phyloP scores from a whole-genome alignment of 2,888 invertebrate species.

The Resseliella maxima region DNA sequence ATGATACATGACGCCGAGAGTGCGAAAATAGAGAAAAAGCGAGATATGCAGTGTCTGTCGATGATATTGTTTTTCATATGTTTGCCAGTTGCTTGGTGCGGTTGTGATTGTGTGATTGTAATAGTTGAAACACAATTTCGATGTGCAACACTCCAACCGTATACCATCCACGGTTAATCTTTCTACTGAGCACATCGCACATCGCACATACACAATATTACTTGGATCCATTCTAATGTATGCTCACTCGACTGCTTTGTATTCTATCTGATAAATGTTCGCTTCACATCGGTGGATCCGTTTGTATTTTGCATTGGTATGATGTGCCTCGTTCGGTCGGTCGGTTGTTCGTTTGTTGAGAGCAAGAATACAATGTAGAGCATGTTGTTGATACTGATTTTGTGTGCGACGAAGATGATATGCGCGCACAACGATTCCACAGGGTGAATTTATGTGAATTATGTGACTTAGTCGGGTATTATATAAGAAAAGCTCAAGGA shows the following conservation, averaged over 20 bases:
- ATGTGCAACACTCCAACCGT: slow-evolving; percentile 32
- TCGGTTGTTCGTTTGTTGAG: neutral
- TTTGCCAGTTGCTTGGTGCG: slow-evolving; percentile 15
- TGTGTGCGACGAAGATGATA: neutral
- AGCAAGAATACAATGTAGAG: slow-evolving; percentile 11
- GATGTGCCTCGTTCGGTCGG: too few relatives aligned
- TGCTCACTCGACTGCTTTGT: neutral
- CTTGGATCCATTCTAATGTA: slow-evolving; percentile 11
- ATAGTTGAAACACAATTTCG: neutral
- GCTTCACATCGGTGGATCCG: neutral
- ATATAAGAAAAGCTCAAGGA: slow-evolving; percentile 54
- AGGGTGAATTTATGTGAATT: slow-evolving; percentile 54
- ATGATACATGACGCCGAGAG: slow-evolving; percentile 46
- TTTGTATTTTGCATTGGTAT: neutral
- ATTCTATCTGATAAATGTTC: slow-evolving; percentile 6
- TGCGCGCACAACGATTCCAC: slow-evolving; percentile 25
- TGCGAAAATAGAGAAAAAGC: slow-evolving; percentile 41
- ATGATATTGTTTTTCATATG: slow-evolving; percentile 42
- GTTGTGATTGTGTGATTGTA: slow-evolving; percentile 7
- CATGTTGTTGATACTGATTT: slow-evolving; percentile 3
- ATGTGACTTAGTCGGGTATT: slow-evolving; percentile 44
- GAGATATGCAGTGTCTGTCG: slow-evolving; percentile 29
- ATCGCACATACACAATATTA: neutral
- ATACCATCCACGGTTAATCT: slow-evolving; percentile 37
- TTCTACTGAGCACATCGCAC: neutral